A percentile compares a stretch with the other conserved stretches of the same genome.
phyloP scores from a whole-genome alignment of 2,113 vertebrate genomes.

The Emydura subglobosa region DNA sequence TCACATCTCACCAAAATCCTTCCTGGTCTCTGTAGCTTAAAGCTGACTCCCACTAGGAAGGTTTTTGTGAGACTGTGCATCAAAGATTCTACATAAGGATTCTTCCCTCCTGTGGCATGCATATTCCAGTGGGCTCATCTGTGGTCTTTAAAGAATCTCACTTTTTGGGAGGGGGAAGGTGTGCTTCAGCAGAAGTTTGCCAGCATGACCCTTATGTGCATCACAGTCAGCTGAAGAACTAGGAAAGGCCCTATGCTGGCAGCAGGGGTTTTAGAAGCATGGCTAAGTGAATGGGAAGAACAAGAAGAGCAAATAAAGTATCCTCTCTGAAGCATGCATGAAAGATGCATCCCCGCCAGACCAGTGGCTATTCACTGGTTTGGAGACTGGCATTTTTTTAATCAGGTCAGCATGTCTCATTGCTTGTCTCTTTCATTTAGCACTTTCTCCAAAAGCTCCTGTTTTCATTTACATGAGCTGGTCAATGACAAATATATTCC shows the following conservation, averaged over 20 bases:
- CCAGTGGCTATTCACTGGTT: neutral
- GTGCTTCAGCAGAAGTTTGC: neutral
- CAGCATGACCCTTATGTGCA: neutral
- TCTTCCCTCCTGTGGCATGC: neutral
- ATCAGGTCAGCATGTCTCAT: neutral
- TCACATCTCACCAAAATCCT: constrained; percentile 1
- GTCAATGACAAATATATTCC: neutral
- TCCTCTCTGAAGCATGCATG: constrained; percentile 13
- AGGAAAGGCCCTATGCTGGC: neutral
- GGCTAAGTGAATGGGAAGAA: constrained; percentile 31
- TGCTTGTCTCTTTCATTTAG: neutral
- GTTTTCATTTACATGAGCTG: neutral
- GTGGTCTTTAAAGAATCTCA: neutral
- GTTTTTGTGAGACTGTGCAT: neutral
- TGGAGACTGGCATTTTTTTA: neutral
- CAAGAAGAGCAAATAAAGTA: constrained; percentile 24
- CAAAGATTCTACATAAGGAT: neutral
- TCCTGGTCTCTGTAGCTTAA: neutral
- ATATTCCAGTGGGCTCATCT: neutral
- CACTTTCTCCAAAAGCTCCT: neutral
- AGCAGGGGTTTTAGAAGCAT: neutral
- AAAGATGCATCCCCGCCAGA: constrained; percentile 13
- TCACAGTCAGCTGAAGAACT: neutral
- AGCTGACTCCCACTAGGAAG: neutral
- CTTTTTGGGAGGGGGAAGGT: neutral